Evolutionary conservation across 1,140 invertebrate species (phyloP).

Genomic region (Zelostemma sp.): DNA sequence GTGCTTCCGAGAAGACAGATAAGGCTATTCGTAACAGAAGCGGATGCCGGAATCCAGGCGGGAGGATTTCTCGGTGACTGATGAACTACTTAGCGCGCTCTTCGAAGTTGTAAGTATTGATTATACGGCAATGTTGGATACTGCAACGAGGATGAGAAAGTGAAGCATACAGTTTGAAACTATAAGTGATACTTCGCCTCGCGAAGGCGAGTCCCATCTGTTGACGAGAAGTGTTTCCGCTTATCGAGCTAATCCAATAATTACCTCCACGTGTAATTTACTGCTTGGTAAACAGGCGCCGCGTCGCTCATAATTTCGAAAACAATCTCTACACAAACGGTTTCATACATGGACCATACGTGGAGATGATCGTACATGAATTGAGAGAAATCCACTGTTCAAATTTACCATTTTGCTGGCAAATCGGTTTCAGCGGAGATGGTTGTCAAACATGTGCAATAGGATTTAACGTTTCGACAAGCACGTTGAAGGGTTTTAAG

Average conservation of each 20-base stretch:
- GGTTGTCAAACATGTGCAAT: no score
- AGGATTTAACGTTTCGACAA: no score
- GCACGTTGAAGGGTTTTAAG: no score
- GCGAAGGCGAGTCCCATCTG: slow-evolving; percentile 36
- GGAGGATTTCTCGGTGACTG: slow-evolving; percentile 40
- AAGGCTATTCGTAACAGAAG: slow-evolving; percentile 30
- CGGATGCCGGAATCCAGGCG: slow-evolving; percentile 22
- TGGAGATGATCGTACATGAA: no score
- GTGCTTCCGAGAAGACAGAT: slow-evolving; percentile 29
- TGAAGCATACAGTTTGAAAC: slow-evolving; percentile 19
- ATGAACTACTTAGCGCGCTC: slow-evolving; percentile 47
- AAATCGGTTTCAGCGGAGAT: no score
- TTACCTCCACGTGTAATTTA: not conserved
- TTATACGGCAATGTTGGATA: slow-evolving; percentile 43
- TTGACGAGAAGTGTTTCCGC: slow-evolving; percentile 33
- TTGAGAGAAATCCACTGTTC: no score
- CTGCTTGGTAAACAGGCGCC: no score
- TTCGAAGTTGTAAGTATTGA: slow-evolving; percentile 45
- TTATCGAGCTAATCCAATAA: slow-evolving; percentile 29
- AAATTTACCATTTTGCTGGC: no score
- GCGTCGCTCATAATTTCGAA: no score
- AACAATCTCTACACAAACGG: no score
- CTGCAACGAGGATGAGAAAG: slow-evolving; percentile 24
- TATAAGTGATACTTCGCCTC: slow-evolving; percentile 24
- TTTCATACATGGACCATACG: no score